Evolutionary conservation across 2,113 vertebrate species (phyloP).

Genomic region (Lasiurus cinereus): DNA sequence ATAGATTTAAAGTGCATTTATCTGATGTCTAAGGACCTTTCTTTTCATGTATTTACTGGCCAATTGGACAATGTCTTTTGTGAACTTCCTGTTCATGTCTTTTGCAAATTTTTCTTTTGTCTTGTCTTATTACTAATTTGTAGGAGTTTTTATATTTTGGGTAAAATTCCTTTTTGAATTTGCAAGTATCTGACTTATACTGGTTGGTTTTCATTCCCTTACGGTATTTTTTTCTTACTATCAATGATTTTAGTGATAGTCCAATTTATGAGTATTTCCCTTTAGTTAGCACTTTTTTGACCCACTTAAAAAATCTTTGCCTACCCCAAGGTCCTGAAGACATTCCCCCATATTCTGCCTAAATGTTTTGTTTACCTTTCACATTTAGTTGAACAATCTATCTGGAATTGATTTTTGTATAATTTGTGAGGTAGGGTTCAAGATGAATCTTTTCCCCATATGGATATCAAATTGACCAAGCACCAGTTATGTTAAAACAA

Average conservation of each 20-base stretch:
- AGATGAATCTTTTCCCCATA: neutral
- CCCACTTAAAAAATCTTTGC: neutral
- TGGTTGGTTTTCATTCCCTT: neutral
- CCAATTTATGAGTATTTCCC: neutral
- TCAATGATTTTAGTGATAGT: neutral
- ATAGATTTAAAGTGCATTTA: neutral
- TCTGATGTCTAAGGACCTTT: neutral
- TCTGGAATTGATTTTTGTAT: neutral
- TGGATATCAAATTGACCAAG: neutral
- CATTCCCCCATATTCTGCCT: neutral
- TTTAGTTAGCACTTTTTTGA: neutral
- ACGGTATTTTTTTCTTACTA: neutral
- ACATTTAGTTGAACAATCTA: neutral
- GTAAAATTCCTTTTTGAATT: conserved; percentile 46
- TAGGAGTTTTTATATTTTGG: neutral
- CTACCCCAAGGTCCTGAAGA: neutral
- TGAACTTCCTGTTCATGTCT: neutral
- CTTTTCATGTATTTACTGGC: neutral
- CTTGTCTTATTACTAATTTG: neutral
- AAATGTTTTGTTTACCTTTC: neutral
- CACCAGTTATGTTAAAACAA: neutral
- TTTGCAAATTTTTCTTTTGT: neutral
- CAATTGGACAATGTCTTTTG: neutral
- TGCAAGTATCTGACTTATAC: neutral
- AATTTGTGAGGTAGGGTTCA: neutral